Base-by-base conservation (phyloP, 2,113 vertebrate species). In the Callaeas wilsoni region DNA sequence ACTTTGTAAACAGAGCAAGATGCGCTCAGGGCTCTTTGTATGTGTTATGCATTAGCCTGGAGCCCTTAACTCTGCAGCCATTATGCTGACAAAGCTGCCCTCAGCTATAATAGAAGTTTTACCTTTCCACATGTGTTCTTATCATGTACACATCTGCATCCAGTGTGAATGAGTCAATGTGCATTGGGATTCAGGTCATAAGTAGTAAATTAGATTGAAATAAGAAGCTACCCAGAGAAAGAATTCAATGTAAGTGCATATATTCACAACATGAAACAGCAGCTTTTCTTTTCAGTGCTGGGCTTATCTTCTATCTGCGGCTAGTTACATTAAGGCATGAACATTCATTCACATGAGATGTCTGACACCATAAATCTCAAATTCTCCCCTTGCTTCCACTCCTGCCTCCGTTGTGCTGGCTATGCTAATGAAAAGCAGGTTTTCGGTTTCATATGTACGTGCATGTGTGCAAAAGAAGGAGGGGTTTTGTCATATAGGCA, bases 341-440 rank as follows among this genome's bases (percentile, higher is more conserved):
- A 73, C 65, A 47, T 55, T 88, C 60, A 63, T 86, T 94, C 91
- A 67, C 78, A 75, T 88, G 75, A 92, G 74, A 65, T 55, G 39
- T 46, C 89, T 92, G 85, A 93, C 0, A 8, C 85, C 83, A 79
- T 95, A 95, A 93, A 97, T 96, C 90, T 94, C 93, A 92, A 92
- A 77, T 79, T 68, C 90, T 88, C 75, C n/a, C 63, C 50, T 88
- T 91, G 37, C 52, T 94, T 76, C 92, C 79, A 78, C 60, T 87
- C 73, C 50, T 89, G 75, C 90, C 73, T 97, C 81, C 68, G 73
- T 84, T 94, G 73, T 96, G 74, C 89, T 79, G 70, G 81, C 21
- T 69, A 46, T 60, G 74, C 35, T 86, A 94, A 92, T 80, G 90
- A 93, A 96, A 95, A 84, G 75, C 92, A 94, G 87, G 71, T 91